Evolutionary conservation across 2,797 vertebrate species (phyloP).

Genomic region (Astyanax mexicanus): DNA sequence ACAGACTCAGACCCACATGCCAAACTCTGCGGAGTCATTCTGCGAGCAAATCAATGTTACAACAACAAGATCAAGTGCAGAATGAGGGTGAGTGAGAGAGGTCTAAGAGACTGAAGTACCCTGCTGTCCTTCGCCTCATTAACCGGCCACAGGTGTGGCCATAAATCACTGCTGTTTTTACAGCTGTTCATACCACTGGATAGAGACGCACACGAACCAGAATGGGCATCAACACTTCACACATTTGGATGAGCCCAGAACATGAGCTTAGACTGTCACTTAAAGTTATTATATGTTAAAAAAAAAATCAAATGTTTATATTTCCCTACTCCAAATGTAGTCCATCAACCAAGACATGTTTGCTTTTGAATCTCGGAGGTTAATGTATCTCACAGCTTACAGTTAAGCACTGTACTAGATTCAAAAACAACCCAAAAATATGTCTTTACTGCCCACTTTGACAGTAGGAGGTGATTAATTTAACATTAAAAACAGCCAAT

Average conservation of each 20-base stretch:
- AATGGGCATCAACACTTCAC: slow-evolving; percentile 3
- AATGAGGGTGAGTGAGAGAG: slow-evolving; percentile 14
- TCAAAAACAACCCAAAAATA: too few species aligned
- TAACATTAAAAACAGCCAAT: too few species aligned
- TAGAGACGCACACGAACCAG: slow-evolving; percentile 19
- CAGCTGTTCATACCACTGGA: slow-evolving; percentile 65
- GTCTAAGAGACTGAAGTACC: slow-evolving; percentile 35
- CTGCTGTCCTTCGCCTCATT: slow-evolving; percentile 53
- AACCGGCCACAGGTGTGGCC: slow-evolving; percentile 63
- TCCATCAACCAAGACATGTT: too few species aligned
- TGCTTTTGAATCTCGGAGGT: too few species aligned
- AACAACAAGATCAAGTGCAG: slow-evolving; percentile 50
- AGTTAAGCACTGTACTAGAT: too few species aligned
- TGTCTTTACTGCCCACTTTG: too few species aligned
- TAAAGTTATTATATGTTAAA: background rate
- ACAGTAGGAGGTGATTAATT: too few species aligned
- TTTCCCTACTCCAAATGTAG: background rate
- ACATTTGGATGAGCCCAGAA: slow-evolving; percentile 4
- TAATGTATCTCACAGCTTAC: too few species aligned
- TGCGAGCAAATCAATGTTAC: slow-evolving; percentile 35
- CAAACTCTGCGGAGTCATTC: slow-evolving; percentile 19
- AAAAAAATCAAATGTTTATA: too few species aligned
- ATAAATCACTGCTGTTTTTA: slow-evolving; percentile 73
- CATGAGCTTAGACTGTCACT: background rate
- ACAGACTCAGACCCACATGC: slow-evolving; percentile 13